These are phyloP conservation scores for Mythimna ferrago DNA, from an alignment of 2,888 invertebrate genomes.

Conservation along the genomic window DNA sequence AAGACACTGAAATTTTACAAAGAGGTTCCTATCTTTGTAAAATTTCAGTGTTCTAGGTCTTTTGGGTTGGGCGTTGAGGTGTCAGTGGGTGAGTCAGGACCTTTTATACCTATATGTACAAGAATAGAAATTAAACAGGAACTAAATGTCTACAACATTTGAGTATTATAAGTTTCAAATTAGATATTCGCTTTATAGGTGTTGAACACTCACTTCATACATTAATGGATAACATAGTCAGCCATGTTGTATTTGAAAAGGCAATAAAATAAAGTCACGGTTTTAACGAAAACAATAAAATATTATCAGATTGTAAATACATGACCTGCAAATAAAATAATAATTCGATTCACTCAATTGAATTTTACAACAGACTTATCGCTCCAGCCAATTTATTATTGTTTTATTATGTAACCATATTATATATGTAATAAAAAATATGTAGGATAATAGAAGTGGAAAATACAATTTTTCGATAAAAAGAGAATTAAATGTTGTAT, in stretches of 20 bases:
- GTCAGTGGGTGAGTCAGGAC: too few relatives aligned
- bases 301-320: slow-evolving; percentile 32
- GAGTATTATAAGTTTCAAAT: not conserved
- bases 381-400: slow-evolving; percentile 19
- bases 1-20: too few relatives aligned
- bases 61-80: too few relatives aligned
- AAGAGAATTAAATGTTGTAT: slow-evolving; percentile 4
- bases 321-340: slow-evolving; percentile 33
- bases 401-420: slow-evolving; percentile 37
- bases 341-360: slow-evolving; percentile 42
- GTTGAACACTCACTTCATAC: not conserved
- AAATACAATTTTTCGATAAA: slow-evolving; percentile 39
- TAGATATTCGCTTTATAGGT: not conserved
- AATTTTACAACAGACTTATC: slow-evolving; percentile 46
- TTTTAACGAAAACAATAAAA: slow-evolving; percentile 42
- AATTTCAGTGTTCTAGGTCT: too few relatives aligned
- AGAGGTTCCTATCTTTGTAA: too few relatives aligned
- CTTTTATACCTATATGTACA: too few relatives aligned
- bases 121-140: too few relatives aligned
- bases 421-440: slow-evolving; percentile 24
- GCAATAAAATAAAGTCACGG: slow-evolving; percentile 28
- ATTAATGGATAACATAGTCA: not conserved
- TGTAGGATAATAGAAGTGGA: slow-evolving; percentile 3
- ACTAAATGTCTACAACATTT: not conserved
- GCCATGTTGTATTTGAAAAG: slow-evolving; percentile 10